These are phyloP conservation scores for Argyra leucocephala DNA, from an alignment of 2,888 invertebrate species.

Conservation along the genomic window DNA sequence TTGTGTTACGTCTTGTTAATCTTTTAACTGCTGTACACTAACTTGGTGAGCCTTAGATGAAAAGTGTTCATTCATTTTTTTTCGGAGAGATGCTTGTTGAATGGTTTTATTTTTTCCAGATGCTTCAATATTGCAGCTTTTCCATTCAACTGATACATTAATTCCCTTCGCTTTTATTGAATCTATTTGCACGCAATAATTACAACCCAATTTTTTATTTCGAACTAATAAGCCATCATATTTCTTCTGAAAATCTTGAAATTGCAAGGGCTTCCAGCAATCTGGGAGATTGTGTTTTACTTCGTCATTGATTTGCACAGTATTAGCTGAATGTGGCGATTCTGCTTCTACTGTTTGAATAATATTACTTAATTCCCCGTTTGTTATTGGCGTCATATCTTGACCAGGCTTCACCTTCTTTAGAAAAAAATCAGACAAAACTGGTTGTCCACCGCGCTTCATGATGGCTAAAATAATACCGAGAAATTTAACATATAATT, in stretches of 20 bases:
- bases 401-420: no score
- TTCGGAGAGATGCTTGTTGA: not conserved
- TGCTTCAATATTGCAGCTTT: not conserved
- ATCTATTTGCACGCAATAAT: not conserved
- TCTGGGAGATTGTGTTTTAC: not conserved
- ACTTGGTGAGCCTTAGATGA: not conserved
- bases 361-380: no score
- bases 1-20: not conserved
- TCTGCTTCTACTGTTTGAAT: no score
- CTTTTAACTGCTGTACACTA: no score
- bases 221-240: not conserved
- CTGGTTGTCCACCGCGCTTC: no score
- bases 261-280: not conserved
- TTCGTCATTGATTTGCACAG: not conserved
- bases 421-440: no score
- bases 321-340: not conserved
- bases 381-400: no score
- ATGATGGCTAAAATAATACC: no score
- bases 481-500: no score
- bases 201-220: constrained; percentile 1
- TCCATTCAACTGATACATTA: not conserved
- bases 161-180: not conserved
- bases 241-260: not conserved
- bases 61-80: not conserved
- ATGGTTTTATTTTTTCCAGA: not conserved